Evolutionary conservation across 1,140 invertebrate species (phyloP).

Genomic region (Bicyclus anynana): DNA sequence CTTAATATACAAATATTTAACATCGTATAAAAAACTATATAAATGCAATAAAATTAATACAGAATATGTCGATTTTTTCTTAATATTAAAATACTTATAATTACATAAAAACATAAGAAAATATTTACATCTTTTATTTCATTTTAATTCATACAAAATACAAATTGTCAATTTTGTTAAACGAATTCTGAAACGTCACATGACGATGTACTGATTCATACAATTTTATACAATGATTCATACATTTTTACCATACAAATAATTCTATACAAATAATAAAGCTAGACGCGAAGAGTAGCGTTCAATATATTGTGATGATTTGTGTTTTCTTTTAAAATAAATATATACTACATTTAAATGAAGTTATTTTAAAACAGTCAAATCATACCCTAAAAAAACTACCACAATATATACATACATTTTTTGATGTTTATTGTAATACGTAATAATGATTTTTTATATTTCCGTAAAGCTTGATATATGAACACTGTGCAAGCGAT

Average conservation of each 20-base stretch:
- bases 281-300: background rate
- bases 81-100: background rate
- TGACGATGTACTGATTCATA: no score
- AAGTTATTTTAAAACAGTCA: no score
- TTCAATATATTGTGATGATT: background rate
- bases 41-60: background rate
- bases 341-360: no score
- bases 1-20: background rate
- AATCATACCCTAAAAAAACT: no score
- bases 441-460: no score
- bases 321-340: no score
- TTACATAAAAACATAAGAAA: background rate
- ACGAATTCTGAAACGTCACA: background rate
- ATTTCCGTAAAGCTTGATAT: no score
- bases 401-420: no score
- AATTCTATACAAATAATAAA: conserved; percentile 3
- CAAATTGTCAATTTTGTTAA: background rate
- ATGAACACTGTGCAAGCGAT: no score
- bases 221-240: background rate
- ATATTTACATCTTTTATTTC: background rate
- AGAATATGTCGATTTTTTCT: background rate
- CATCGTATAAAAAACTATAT: background rate
- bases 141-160: background rate
- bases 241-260: background rate
- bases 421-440: no score